phyloP scores from a whole-genome alignment of 1,140 invertebrate genomes.

The Drosophila nasuta region DNA sequence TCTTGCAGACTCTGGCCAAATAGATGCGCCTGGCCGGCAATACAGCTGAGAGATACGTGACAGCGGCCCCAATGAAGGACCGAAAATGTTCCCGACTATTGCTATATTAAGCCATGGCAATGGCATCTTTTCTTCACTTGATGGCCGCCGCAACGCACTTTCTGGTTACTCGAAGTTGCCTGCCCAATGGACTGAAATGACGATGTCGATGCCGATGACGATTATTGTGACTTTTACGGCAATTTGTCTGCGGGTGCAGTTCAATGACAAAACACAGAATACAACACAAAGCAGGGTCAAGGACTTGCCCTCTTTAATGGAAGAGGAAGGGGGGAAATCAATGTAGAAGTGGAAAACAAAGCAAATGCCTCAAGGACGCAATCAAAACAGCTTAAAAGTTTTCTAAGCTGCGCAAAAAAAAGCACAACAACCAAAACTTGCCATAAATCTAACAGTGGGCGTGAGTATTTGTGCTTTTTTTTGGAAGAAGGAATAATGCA shows the following conservation, averaged over 20 bases:
- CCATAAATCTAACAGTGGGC: conserved; percentile 56
- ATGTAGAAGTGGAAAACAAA: conserved; percentile 23
- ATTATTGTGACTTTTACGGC: conserved; percentile 68
- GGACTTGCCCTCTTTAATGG: conserved; percentile 46
- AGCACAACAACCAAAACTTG: conserved; percentile 40
- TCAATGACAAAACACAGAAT: conserved; percentile 40
- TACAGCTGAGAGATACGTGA: conserved; percentile 48
- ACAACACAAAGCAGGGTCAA: conserved; percentile 53
- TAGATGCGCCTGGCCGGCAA: conserved; percentile 25
- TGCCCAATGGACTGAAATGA: conserved; percentile 66
- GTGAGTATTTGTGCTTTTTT: not conserved
- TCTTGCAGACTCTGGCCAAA: conserved; percentile 38
- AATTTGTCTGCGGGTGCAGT: conserved; percentile 68
- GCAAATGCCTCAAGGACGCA: conserved; percentile 53
- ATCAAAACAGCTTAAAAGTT: conserved; percentile 68
- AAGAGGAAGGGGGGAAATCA: not conserved
- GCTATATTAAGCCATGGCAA: conserved; percentile 62
- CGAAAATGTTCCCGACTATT: conserved; percentile 46
- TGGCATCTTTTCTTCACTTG: conserved; percentile 31
- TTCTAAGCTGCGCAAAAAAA: conserved; percentile 37
- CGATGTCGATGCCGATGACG: conserved; percentile 43
- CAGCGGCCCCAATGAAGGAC: conserved; percentile 40
- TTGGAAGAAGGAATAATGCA: not conserved
- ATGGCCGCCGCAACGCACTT: conserved; percentile 15
- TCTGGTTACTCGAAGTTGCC: conserved; percentile 20